Evolutionary conservation across 2,797 vertebrate species (phyloP).

Genomic region (Dallia pectoralis): DNA sequence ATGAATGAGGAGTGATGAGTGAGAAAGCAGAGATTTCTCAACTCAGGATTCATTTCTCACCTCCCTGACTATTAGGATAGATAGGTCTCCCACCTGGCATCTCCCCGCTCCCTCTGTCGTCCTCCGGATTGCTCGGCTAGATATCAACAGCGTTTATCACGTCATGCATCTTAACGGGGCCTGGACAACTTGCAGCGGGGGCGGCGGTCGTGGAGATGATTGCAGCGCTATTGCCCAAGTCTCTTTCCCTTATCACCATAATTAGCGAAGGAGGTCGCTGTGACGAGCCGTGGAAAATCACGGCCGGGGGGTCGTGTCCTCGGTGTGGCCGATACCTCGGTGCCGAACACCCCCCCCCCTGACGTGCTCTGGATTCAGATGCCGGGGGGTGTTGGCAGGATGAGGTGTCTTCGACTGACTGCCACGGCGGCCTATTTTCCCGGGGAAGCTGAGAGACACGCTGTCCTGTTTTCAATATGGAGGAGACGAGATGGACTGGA

Average conservation of each 20-base stretch:
- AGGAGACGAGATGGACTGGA: no score
- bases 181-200: neutral
- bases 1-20: neutral
- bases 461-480: neutral
- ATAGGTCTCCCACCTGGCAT: constrained; percentile 30
- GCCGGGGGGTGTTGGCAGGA: constrained; percentile 32
- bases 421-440: neutral
- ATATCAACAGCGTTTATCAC: constrained; percentile 47
- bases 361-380: constrained; percentile 31
- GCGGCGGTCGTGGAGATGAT: constrained; percentile 34
- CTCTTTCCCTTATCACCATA: constrained; percentile 52
- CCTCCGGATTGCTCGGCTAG: constrained; percentile 31
- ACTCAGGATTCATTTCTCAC: constrained; percentile 26
- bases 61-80: constrained; percentile 32
- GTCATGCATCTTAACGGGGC: constrained; percentile 40
- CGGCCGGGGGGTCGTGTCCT: constrained; percentile 53
- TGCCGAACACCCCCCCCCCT: neutral
- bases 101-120: constrained; percentile 33
- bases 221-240: constrained; percentile 1
- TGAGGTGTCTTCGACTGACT: constrained; percentile 39
- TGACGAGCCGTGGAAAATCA: constrained; percentile 51
- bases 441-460: neutral
- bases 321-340: constrained; percentile 21
- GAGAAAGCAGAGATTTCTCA: constrained; percentile 16
- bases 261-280: constrained; percentile 58